Percentiles rank a stretch among this genome's conserved stretches.
These are phyloP conservation scores for Carcharodon carcharias DNA, from an alignment of 2,797 vertebrate species.

Conservation along the genomic window DNA sequence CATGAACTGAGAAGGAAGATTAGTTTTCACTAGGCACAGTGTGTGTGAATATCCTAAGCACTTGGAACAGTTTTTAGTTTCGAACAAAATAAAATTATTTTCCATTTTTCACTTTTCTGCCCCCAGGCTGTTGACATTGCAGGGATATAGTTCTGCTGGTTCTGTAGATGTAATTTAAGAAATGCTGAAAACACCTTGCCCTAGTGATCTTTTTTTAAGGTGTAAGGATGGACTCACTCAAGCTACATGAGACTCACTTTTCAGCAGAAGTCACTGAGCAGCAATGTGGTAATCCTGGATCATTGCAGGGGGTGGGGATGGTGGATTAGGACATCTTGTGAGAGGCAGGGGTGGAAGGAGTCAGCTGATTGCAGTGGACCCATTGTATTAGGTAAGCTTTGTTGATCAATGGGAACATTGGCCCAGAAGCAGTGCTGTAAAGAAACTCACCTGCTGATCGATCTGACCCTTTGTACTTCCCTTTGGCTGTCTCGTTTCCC, in stretches of 20 bases:
- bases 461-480: background rate
- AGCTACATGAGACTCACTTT: background rate
- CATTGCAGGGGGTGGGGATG: too few relatives aligned
- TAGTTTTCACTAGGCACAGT: background rate
- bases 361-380: background rate
- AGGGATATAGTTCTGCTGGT: background rate
- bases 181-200: background rate
- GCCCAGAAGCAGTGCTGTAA: background rate
- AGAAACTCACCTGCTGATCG: background rate
- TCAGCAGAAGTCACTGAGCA: background rate
- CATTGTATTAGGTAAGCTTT: background rate
- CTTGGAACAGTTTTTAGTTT: slow-evolving; percentile 1
- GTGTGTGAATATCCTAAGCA: background rate
- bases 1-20: background rate
- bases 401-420: background rate
- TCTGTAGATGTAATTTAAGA: background rate
- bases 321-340: too few relatives aligned
- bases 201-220: background rate
- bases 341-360: too few relatives aligned
- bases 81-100: background rate
- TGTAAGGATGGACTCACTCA: background rate
- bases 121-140: background rate
- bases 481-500: background rate
- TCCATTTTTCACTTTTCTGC: background rate
- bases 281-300: background rate